Percentiles rank a stretch among this genome's conserved stretches.
Conservation (phyloP, 2,888 invertebrate genomes). For the Tigriopus californicus region DNA sequence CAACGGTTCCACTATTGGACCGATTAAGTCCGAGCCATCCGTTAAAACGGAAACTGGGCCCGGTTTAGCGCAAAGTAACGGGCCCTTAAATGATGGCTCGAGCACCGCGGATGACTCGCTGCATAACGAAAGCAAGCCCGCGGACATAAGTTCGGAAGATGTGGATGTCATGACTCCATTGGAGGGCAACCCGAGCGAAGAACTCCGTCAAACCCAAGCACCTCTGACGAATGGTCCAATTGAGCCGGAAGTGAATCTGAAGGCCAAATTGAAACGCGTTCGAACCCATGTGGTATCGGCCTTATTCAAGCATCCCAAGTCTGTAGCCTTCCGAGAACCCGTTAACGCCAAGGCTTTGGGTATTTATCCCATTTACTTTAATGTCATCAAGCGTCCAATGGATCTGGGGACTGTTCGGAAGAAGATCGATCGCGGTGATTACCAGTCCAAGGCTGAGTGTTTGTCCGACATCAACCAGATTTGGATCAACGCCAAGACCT, state of each 20-base stretch:
- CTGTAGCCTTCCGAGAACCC: constrained; percentile 4
- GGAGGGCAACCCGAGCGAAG: too few relatives aligned
- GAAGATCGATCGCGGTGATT: neutral
- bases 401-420: constrained; percentile 3
- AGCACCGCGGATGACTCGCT: too few relatives aligned
- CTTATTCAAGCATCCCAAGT: constrained; percentile 3
- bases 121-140: too few relatives aligned
- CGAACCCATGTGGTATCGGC: neutral
- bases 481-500: constrained; percentile 12
- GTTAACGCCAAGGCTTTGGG: constrained; percentile 5
- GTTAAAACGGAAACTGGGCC: too few relatives aligned
- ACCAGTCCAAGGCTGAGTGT: neutral
- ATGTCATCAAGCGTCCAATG: constrained; percentile 10
- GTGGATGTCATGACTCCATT: too few relatives aligned
- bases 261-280: neutral
- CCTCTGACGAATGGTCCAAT: too few relatives aligned
- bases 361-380: neutral
- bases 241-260: neutral
- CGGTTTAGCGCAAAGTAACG: too few relatives aligned
- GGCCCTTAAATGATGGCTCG: too few relatives aligned
- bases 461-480: constrained; percentile 4
- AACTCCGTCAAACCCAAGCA: too few relatives aligned
- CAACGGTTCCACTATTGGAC: too few relatives aligned
- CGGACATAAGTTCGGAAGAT: too few relatives aligned
- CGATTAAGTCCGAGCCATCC: too few relatives aligned